These are phyloP conservation scores for Cephus sareptanus DNA, from an alignment of 2,888 invertebrate genomes.

Conservation along the genomic window DNA sequence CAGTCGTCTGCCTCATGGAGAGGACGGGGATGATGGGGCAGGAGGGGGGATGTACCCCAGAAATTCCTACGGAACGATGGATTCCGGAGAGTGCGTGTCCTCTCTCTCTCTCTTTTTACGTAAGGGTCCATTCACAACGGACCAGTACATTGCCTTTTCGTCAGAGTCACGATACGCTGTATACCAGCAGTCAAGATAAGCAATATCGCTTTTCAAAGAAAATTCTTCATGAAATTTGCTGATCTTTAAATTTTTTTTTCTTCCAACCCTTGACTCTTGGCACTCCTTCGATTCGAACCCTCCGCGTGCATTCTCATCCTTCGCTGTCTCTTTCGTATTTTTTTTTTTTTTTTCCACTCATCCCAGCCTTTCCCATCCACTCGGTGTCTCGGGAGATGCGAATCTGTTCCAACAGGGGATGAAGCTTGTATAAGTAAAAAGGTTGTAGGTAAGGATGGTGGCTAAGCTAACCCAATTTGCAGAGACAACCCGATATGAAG, in stretches of 20 bases:
- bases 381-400: not conserved
- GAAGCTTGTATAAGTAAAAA: not conserved
- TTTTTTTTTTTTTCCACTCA: not conserved
- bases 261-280: not conserved
- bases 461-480: conserved; percentile 34
- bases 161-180: not conserved
- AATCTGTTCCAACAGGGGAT: not conserved
- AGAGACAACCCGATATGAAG: conserved; percentile 29
- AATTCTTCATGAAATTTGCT: not conserved
- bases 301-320: not conserved
- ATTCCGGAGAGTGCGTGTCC: not conserved
- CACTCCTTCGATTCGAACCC: not conserved
- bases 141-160: not conserved
- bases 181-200: not conserved
- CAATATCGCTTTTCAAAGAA: not conserved
- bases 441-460: conserved; percentile 10
- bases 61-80: not conserved
- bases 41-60: not conserved
- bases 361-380: not conserved
- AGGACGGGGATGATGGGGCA: not conserved
- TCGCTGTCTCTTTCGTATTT: not conserved
- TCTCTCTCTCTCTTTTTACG: not conserved
- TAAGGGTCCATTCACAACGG: not conserved
- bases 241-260: not conserved
- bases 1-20: not conserved